phyloP scores from a whole-genome alignment of 1,140 invertebrate genomes.

The Drosophila seguyi region DNA sequence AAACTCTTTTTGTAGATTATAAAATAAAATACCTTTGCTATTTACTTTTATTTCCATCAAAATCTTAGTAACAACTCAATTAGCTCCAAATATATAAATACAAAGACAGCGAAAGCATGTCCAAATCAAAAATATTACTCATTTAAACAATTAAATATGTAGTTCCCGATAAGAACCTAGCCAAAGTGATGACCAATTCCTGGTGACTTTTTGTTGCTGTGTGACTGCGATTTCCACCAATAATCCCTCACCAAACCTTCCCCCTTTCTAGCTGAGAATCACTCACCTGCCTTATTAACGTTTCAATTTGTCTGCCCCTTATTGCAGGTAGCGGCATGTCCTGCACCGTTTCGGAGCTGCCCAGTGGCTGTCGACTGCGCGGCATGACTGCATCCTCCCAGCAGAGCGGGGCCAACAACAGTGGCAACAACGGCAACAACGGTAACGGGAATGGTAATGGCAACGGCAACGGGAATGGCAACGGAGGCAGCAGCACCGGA shows the following conservation, averaged over 20 bases:
- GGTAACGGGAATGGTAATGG: slow-evolving; percentile 59
- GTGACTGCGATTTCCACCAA: neutral
- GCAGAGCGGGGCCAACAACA: slow-evolving; percentile 51
- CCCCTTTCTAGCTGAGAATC: neutral
- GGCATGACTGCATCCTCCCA: slow-evolving; percentile 82
- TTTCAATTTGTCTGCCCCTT: slow-evolving; percentile 8
- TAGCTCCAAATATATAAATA: neutral
- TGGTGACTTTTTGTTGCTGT: neutral
- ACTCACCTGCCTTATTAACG: slow-evolving; percentile 7
- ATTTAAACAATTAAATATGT: neutral
- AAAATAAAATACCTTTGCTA: neutral
- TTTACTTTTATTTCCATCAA: neutral
- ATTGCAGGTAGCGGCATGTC: slow-evolving; percentile 71
- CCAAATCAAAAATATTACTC: neutral
- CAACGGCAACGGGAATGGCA: slow-evolving; percentile 37
- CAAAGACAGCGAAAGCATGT: neutral
- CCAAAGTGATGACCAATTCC: slow-evolving; percentile 8
- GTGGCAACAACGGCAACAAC: slow-evolving; percentile 48
- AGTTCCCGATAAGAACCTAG: neutral
- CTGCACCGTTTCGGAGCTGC: slow-evolving; percentile 84
- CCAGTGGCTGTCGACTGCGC: slow-evolving; percentile 83
- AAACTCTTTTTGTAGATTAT: neutral
- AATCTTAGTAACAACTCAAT: too few relatives aligned
- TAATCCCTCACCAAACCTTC: neutral
- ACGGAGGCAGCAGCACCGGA: slow-evolving; percentile 32